Base-by-base conservation (phyloP, 1,140 invertebrate species). In the Nomia melanderi region DNA sequence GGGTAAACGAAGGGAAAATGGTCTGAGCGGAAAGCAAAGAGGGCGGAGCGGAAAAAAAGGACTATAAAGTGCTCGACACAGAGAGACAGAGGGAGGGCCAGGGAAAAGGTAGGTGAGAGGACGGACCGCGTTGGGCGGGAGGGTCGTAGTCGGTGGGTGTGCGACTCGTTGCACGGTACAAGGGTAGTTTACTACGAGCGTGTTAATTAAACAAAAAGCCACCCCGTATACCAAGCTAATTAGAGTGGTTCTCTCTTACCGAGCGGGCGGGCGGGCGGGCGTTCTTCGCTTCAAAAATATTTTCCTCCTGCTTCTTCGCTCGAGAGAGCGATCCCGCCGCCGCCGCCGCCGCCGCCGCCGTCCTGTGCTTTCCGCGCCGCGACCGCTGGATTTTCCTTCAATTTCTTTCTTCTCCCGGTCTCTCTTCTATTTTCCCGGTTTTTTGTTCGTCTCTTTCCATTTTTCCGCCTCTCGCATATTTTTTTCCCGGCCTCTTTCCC, bases 141-240 rank as follows among this genome's bases (percentile, higher is more conserved):
- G 36, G 59, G 14, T 44, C 4, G 56, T n/a, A 47, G 62, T 7
- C 47, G 17, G 47, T 12, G 44, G 20, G 53, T 33, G 53, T 33
- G 54, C 67, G 31, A 81, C 36, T 70, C 59, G 62, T 59, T 36
- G 36, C 64, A 62, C 60, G 41, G 72, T 69, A 62, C 59, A 72
- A 50, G 33, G 71, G 80, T 86, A 78, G 86, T 90, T 89, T 86
- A 88, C 85, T 79, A 81, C 77, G 79, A 81, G 85, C 86, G 86
- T 86, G 87, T 87, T 90, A 89, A 90, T 90, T 88, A 90, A 90
- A 90, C 86, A 90, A 91, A 90, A 90, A 89, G 82, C 79, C 78
- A 81, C 69, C 78, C 63, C 80, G 86, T 86, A 82, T 79, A 85
- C 81, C 83, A 82, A 90, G 86, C 87, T 91, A 90, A 90, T 91